These are phyloP conservation scores for Andrena bicolor DNA, from an alignment of 2,888 invertebrate species.

Conservation along the genomic window DNA sequence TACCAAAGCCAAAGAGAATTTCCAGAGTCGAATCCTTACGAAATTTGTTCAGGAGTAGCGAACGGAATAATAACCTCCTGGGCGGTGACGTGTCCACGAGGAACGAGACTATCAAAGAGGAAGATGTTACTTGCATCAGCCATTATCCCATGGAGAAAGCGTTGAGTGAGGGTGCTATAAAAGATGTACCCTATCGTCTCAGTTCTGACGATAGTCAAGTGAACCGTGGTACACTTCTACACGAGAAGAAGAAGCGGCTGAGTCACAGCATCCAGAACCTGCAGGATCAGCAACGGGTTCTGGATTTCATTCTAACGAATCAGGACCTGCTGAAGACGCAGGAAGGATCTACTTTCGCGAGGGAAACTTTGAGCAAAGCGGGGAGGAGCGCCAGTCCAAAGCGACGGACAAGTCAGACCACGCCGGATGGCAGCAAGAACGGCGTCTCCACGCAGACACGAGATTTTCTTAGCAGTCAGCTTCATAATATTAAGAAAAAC, in stretches of 20 bases:
- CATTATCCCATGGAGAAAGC: constrained; percentile 81
- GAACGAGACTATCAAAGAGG: constrained; percentile 76
- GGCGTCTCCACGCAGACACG: constrained; percentile 46
- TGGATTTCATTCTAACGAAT: constrained; percentile 80
- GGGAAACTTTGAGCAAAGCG: constrained; percentile 68
- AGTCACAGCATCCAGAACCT: constrained; percentile 81
- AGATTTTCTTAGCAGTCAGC: constrained; percentile 43
- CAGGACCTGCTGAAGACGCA: constrained; percentile 74
- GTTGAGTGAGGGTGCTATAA: constrained; percentile 79
- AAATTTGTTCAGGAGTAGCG: constrained; percentile 85
- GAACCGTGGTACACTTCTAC: constrained; percentile 55
- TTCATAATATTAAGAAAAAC: constrained; percentile 77
- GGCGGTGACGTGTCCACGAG: constrained; percentile 63
- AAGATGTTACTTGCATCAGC: constrained; percentile 66
- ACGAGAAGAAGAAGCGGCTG: constrained; percentile 74
- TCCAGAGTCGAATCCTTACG: constrained; percentile 87
- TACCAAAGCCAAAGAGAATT: constrained; percentile 82
- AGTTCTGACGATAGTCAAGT: constrained; percentile 63
- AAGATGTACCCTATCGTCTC: constrained; percentile 60
- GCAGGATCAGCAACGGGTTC: constrained; percentile 80
- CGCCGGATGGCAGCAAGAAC: constrained; percentile 51
- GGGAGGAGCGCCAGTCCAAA: constrained; percentile 43
- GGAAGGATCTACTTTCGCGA: constrained; percentile 72
- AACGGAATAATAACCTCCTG: constrained; percentile 72
- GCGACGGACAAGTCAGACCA: constrained; percentile 29